A percentile compares a stretch with the other conserved stretches of the same genome.
Conservation (phyloP, 2,113 vertebrate species). For the Carettochelys insculpta region DNA sequence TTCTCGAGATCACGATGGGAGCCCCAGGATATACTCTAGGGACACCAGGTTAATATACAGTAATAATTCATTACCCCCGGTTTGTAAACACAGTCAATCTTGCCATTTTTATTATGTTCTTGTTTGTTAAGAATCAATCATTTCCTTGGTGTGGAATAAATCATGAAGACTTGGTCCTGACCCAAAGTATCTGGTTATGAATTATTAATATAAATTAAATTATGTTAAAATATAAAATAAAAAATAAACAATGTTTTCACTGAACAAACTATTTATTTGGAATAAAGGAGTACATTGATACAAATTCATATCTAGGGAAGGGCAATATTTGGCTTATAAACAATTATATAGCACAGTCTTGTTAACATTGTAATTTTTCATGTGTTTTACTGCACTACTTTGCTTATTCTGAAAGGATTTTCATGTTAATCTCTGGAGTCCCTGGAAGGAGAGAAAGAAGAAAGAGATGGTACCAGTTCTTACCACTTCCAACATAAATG, state of each 20-base stretch:
- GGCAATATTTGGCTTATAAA: neutral
- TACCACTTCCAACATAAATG: neutral
- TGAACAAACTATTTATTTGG: neutral
- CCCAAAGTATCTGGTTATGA: neutral
- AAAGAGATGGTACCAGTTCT: neutral
- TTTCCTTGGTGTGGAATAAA: neutral
- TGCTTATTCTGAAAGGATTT: slow-evolving; percentile 14
- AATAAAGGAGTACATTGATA: neutral
- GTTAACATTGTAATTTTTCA: neutral
- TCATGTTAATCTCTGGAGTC: neutral
- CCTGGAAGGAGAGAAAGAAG: neutral
- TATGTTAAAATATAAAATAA: neutral
- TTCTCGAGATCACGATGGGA: neutral
- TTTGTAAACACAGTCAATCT: slow-evolving; percentile 3
- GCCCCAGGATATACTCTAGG: neutral
- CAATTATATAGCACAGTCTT: neutral
- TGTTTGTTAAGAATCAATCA: neutral
- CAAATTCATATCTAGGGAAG: neutral
- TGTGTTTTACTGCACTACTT: neutral
- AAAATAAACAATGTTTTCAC: neutral
- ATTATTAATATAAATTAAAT: neutral
- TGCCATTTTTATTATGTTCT: neutral
- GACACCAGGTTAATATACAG: neutral
- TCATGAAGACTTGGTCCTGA: neutral
- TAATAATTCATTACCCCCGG: neutral